Percentiles rank a stretch among this genome's conserved stretches.
Conservation (phyloP, 2,797 vertebrate genomes). For the Leptodactylus fallax region DNA sequence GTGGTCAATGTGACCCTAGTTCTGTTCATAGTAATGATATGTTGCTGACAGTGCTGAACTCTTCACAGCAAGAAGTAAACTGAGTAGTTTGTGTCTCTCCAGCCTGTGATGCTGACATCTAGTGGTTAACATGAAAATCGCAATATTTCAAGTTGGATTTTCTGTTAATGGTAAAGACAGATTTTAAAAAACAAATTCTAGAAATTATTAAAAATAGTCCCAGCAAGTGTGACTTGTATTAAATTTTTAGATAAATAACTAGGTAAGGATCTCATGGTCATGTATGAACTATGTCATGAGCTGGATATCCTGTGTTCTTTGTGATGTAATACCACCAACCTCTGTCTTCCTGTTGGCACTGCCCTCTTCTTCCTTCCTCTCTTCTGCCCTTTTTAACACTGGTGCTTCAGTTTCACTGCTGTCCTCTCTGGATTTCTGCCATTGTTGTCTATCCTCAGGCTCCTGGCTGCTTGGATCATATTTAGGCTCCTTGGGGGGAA, state of each 20-base stretch:
- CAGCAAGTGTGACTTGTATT: too few species aligned
- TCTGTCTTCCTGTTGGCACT: slow-evolving; percentile 88
- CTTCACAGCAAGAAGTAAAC: too few species aligned
- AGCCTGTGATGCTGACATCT: too few species aligned
- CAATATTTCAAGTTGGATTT: too few species aligned
- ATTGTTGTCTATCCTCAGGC: slow-evolving; percentile 65
- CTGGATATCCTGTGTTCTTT: not conserved
- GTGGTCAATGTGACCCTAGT: too few species aligned
- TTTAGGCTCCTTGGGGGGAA: slow-evolving; percentile 68
- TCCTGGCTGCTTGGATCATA: slow-evolving; percentile 67
- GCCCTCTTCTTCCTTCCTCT: slow-evolving; percentile 87
- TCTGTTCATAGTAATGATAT: too few species aligned
- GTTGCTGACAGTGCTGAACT: too few species aligned
- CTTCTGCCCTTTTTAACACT: slow-evolving; percentile 78
- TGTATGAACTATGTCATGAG: not conserved
- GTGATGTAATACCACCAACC: slow-evolving; percentile 74
- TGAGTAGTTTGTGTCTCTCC: too few species aligned
- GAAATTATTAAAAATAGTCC: too few species aligned
- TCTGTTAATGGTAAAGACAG: too few species aligned
- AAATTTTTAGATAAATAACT: not conserved
- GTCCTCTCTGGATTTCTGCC: slow-evolving; percentile 81
- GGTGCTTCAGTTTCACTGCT: slow-evolving; percentile 78
- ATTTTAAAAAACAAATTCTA: too few species aligned
- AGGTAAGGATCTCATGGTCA: not conserved
- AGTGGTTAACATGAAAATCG: too few species aligned